Base-by-base conservation (phyloP, 2,113 vertebrate genomes). In the Murina feae region DNA sequence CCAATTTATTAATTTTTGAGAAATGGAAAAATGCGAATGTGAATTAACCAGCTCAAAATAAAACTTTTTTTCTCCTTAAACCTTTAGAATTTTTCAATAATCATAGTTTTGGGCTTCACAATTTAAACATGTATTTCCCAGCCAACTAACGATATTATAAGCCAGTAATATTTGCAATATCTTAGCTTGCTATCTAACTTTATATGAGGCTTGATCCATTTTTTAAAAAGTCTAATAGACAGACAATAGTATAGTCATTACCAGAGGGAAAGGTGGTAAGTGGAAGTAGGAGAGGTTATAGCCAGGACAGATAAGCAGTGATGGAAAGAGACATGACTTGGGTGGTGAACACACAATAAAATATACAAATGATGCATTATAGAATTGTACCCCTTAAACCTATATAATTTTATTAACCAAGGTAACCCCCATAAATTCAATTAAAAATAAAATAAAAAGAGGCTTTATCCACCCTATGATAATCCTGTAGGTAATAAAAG, bases 21-120 rank as follows among this genome's bases (percentile, higher is more conserved):
- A 91, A 88, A 30, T 21, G 18, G 12, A 63, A 23, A 90, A 30
- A 75, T 53, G 9, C 37, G 17, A 58, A 2, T 79, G 11, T 68
- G 55, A 92, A 66, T 80, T 87, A 37, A 82, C 78, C 72, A 86
- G 25, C 60, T 78, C 35, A 79, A 94, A 85, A 87, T 58, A 47
- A 78, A 88, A 82, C 32, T 44, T 39, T n/a, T 65, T 66, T 93
- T 37, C 8, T 32, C 35, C 58, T 75, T 69, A 85, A 55, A 79
- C 35, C 21, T 55, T 25, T 13, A 66, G 8, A 94, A 85, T 81
- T 72, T 16, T 82, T 81, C 71, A 89, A 37, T 84, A 44, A 39
- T 53, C 35, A 75, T 75, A 72, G 2, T 65, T 47, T 39, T 47
- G 88, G 39, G 23, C 87, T 90, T 84, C 12, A 78, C 74, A 18